Conservation (phyloP, 35 echinoderm and acorn worm species). For the Apostichopus parvimensis region DNA sequence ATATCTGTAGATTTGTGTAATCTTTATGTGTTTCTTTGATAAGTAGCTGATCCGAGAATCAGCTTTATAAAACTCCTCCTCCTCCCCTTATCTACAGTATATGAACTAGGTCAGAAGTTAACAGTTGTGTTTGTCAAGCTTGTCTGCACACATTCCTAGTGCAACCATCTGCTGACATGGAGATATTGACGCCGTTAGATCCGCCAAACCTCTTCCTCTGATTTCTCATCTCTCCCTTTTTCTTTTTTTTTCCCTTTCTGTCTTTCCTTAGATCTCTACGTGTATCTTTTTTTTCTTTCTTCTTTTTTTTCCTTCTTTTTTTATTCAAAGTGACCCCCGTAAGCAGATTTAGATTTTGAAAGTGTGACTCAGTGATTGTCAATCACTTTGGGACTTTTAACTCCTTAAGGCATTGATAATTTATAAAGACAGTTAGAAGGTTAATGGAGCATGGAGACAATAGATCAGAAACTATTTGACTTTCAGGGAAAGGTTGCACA, state of each 20-base stretch:
- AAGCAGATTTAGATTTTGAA: not conserved
- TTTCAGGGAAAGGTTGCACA: not conserved
- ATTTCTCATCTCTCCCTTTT: no score
- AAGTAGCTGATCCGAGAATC: no score
- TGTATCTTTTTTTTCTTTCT: not conserved
- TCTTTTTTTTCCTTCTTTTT: not conserved
- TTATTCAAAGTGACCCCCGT: not conserved
- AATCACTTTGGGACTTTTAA: not conserved
- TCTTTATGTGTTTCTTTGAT: no score
- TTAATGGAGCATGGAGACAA: not conserved
- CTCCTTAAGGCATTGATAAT: not conserved
- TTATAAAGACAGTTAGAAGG: not conserved
- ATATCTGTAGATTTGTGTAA: no score
- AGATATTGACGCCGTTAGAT: not conserved
- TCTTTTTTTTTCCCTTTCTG: no score
- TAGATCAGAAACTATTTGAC: not conserved
- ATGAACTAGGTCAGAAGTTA: not conserved
- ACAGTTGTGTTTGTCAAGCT: not conserved
- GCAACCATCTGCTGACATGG: not conserved
- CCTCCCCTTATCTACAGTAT: no score
- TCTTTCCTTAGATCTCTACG: no score
- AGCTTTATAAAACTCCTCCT: no score
- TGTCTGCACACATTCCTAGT: not conserved
- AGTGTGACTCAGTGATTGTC: not conserved
- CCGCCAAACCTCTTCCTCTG: no score